Evolutionary conservation across 2,113 vertebrate genomes (phyloP).

Genomic region (Chroicocephalus ridibundus): DNA sequence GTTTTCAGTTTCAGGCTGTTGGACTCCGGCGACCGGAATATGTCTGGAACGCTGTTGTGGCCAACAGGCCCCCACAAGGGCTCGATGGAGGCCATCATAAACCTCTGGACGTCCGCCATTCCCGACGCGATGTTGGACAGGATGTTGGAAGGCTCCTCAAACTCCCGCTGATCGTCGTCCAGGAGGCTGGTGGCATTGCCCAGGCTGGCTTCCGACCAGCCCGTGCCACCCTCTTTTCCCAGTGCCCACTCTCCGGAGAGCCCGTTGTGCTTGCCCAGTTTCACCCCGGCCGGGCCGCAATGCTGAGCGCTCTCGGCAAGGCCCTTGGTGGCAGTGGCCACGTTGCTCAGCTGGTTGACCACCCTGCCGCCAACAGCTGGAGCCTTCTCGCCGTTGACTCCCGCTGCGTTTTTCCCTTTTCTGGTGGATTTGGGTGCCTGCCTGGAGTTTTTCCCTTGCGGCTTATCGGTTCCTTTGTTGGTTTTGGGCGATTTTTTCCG

Average conservation of each 20-base stretch:
- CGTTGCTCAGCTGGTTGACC: constrained; percentile 53
- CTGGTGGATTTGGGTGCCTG: constrained; percentile 89
- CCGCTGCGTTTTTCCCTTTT: constrained; percentile 87
- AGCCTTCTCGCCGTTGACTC: constrained; percentile 85
- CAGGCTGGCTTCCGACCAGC: constrained; percentile 81
- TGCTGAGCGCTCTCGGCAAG: constrained; percentile 66
- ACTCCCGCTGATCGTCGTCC: constrained; percentile 95
- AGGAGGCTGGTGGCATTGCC: constrained; percentile 80
- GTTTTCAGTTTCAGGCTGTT: constrained; percentile 99
- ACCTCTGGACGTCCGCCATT: constrained; percentile 98
- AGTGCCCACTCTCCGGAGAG: constrained; percentile 84
- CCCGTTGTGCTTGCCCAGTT: constrained; percentile 71
- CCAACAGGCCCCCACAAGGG: constrained; percentile 90
- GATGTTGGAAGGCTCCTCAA: constrained; percentile 98
- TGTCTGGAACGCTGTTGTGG: constrained; percentile 79
- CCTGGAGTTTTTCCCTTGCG: constrained; percentile 82
- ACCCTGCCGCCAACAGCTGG: constrained; percentile 68
- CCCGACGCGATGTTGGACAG: constrained; percentile 99
- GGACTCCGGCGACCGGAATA: constrained; percentile 89
- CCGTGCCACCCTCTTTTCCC: constrained; percentile 73
- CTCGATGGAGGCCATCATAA: constrained; percentile 99
- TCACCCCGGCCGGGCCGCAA: constrained; percentile 38
- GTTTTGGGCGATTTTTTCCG: constrained; percentile 92
- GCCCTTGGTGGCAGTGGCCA: constrained; percentile 59
- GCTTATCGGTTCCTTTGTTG: constrained; percentile 87